Evolutionary conservation across 2,888 invertebrate species (phyloP).

Genomic region (Melanargia galathea): DNA sequence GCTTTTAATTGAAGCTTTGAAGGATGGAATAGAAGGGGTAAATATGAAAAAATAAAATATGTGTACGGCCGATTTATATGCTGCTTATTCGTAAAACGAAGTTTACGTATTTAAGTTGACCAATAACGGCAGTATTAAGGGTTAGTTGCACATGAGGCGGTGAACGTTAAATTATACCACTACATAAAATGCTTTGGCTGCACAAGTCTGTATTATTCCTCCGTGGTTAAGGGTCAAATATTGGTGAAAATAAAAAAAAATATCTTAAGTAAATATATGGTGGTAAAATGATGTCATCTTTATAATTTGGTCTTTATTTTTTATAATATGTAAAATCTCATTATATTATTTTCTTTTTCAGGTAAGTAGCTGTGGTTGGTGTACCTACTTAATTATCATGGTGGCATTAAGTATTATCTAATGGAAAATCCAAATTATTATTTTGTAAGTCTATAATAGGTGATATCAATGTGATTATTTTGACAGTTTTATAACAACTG

Average conservation of each 20-base stretch:
- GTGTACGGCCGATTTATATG: neutral
- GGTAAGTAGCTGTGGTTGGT: conserved; percentile 55
- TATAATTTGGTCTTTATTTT: no score
- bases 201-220: no score
- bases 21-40: neutral
- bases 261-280: no score
- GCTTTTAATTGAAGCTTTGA: neutral
- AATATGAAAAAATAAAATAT: neutral
- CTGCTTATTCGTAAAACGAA: no score
- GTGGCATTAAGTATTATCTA: neutral
- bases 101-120: no score
- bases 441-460: conserved; percentile 3
- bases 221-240: no score
- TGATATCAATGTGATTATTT: neutral
- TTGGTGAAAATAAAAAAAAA: no score
- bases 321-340: neutral
- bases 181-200: no score
- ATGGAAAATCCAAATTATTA: conserved; percentile 9
- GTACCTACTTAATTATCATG: neutral
- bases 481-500: neutral
- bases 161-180: no score
- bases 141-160: no score
- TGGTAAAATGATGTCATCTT: no score
- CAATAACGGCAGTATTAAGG: no score
- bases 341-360: conserved; percentile 48